These are phyloP conservation scores for Adelges cooleyi DNA, from an alignment of 1,140 invertebrate species.

Conservation along the genomic window DNA sequence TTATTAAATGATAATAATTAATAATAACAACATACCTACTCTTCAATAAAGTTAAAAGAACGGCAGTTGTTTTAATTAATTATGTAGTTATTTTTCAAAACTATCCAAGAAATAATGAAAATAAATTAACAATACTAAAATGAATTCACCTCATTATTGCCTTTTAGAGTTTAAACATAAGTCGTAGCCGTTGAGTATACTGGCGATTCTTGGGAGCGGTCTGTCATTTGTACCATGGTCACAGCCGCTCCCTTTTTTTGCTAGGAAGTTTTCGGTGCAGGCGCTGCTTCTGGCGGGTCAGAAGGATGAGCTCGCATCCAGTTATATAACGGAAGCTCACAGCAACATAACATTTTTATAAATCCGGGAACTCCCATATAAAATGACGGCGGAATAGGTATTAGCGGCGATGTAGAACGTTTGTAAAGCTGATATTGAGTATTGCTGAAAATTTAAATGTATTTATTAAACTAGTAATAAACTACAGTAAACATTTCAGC, in stretches of 20 bases:
- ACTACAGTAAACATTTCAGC: background rate
- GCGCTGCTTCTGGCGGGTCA: constrained; percentile 30
- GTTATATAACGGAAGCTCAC: constrained; percentile 76
- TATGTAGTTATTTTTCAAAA: too few species aligned
- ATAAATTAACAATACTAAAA: too few species aligned
- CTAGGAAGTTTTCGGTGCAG: constrained; percentile 28
- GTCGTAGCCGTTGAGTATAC: background rate
- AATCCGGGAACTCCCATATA: constrained; percentile 70
- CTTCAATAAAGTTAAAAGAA: too few species aligned
- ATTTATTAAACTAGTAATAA: background rate
- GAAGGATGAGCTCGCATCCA: constrained; percentile 46
- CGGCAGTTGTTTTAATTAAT: too few species aligned
- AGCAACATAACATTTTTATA: constrained; percentile 70
- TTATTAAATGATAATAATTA: too few species aligned
- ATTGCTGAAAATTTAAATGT: constrained; percentile 44
- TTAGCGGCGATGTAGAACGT: constrained; percentile 69
- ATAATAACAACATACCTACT: too few species aligned
- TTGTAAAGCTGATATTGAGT: constrained; percentile 77
- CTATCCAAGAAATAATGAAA: too few species aligned
- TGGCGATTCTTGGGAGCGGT: constrained; percentile 13
- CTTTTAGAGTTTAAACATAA: constrained; percentile 22
- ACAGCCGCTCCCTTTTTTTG: constrained; percentile 24
- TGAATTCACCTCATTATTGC: too few species aligned
- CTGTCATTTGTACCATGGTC: constrained; percentile 23
- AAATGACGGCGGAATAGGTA: constrained; percentile 70